Evolutionary conservation across 1,140 invertebrate species (phyloP).

Genomic region (Helicoverpa armigera): DNA sequence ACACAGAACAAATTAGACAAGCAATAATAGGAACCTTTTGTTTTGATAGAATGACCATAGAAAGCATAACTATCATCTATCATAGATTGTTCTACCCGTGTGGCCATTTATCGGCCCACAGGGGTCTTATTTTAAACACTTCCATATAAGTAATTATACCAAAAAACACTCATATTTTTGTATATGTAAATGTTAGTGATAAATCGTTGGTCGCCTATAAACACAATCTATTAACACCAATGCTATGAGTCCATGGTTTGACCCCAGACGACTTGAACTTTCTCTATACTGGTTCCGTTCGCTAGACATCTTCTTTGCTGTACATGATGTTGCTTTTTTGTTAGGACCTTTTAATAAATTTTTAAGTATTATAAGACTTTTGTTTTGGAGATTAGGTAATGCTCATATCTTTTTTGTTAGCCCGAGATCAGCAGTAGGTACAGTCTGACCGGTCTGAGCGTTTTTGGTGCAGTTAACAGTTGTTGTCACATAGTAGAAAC

Average conservation of each 20-base stretch:
- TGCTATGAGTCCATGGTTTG: conserved; percentile 56
- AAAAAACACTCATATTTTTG: background rate
- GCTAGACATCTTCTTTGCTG: conserved; percentile 44
- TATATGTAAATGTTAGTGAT: conserved; percentile 34
- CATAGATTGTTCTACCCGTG: no score
- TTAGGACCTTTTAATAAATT: background rate
- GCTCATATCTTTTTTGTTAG: no score
- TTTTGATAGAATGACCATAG: no score
- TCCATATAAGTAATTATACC: conserved; percentile 6
- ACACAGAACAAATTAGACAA: no score
- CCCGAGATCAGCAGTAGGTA: no score
- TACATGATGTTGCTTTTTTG: background rate
- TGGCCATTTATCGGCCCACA: no score
- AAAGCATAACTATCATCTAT: no score
- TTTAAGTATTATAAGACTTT: background rate
- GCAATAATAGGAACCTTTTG: no score
- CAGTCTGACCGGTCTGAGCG: no score
- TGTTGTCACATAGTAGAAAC: no score
- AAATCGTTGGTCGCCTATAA: conserved; percentile 62
- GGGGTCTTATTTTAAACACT: background rate
- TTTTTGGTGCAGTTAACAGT: no score
- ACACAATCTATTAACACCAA: conserved; percentile 76
- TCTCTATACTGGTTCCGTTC: conserved; percentile 55
- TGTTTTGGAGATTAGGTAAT: background rate
- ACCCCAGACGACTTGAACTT: conserved; percentile 57